Base-by-base conservation (phyloP, 92 coral and sea anemone species). In the Porites evermanni region DNA sequence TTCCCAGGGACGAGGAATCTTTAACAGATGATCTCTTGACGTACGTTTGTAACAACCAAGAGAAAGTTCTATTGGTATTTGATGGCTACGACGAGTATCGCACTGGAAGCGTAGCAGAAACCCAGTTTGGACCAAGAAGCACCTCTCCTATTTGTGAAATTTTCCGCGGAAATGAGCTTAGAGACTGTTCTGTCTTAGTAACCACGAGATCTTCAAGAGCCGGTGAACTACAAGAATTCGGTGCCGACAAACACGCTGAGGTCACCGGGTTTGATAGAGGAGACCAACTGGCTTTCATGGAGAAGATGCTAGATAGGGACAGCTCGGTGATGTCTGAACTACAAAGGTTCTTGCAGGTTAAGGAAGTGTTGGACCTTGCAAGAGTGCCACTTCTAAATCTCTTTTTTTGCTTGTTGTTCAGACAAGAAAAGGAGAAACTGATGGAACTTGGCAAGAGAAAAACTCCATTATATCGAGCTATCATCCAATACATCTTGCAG, bases 361-460 rank as follows among this genome's bases (percentile, higher is more conserved):
- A 19, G 10, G 8, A 71, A 13, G 24, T 83, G 47, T 9, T 0
- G 1, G 76, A 73, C 29, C 53, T 64, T 11, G 87, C 79, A 13
- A 29, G 50, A 47, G 87, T 72, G 9, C 87, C 87, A 50, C 21
- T 83, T 44, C 63, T 83, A 6, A 54, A 51, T 26, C 87, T 70
- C 68, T 83, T 83, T 64, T 74, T 56, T 47, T 83, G 87, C 61
- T 64, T 72, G 53, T 44, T 83, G 87, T 83, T 79, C 79, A 83
- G 26, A 14, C 79, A 83, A 50, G 74, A 18, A 58, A 63, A 61
- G 6, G 8, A 17, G 18, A 12, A 71, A 2, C 13, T 23, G 2
- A 67, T 24, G 72, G 17, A 59, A 24, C 72, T 83, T 56, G 53
- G 52, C 17, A 26, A 61, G 73, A 44, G 59, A 6, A 51, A 63